A percentile compares a stretch with the other conserved stretches of the same genome.
These are phyloP conservation scores for Pseudopodoces humilis DNA, from an alignment of 2,113 vertebrate genomes.

Conservation along the genomic window DNA sequence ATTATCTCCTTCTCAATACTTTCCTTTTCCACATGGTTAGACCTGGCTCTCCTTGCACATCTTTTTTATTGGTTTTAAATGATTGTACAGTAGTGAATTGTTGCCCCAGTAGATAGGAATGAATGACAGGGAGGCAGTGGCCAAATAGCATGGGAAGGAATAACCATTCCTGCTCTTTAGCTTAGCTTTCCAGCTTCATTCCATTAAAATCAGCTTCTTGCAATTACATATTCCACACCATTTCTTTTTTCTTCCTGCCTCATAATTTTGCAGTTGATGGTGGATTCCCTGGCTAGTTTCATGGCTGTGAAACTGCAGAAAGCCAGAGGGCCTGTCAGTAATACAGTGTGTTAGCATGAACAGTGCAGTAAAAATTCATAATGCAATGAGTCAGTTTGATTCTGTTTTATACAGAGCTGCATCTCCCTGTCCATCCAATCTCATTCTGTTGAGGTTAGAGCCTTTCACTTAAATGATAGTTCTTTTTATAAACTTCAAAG, in stretches of 20 bases:
- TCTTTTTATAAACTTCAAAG: constrained; percentile 76
- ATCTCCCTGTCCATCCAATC: constrained; percentile 65
- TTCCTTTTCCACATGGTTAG: constrained; percentile 40
- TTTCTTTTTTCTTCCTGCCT: not conserved
- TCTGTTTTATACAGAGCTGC: constrained; percentile 60
- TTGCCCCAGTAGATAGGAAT: not conserved
- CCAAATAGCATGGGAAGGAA: not conserved
- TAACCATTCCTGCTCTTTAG: not conserved
- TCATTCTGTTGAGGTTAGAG: constrained; percentile 57
- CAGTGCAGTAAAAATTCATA: constrained; percentile 58
- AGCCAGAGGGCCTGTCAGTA: constrained; percentile 68
- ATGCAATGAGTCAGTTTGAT: constrained; percentile 69
- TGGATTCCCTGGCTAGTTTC: constrained; percentile 34
- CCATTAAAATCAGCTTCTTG: constrained; percentile 2
- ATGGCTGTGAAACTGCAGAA: constrained; percentile 50
- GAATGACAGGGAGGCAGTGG: not conserved
- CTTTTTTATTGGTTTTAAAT: constrained; percentile 46
- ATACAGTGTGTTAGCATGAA: constrained; percentile 39
- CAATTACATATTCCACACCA: not conserved
- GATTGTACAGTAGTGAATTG: constrained; percentile 14
- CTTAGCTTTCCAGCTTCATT: constrained; percentile 3
- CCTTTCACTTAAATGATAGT: constrained; percentile 64
- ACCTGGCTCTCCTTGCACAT: not conserved
- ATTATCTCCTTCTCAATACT: constrained; percentile 27
- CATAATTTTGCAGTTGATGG: constrained; percentile 18